Base-by-base conservation (phyloP, 53 echinoderm and acorn worm genomes). In the Zoroaster sp. region DNA sequence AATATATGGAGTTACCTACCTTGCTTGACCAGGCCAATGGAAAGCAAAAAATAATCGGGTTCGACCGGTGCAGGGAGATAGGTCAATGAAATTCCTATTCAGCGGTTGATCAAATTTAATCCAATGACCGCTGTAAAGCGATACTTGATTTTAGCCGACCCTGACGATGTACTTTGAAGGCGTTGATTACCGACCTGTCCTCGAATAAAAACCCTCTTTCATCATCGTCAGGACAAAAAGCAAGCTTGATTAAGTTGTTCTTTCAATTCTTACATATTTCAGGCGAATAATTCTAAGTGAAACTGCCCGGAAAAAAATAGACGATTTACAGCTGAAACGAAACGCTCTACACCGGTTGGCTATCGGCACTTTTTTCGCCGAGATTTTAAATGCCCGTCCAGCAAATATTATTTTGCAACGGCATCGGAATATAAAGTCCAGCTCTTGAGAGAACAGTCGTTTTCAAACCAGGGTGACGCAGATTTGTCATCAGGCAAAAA, bases 91-190 rank as follows among this genome's bases (percentile, higher is more conserved):
- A 33, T 13, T 69, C 69, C 35, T 34, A 36, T 31, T 32, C 32
- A 69, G 35, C 3, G 25, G 9, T 7, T 7, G 36, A 69, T 69
- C 69, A 69, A 69, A 69, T 34, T 69, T 69, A 36, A 76, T 47
- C 52, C 51, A 33, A 76, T 76, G 76, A 45, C 52, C 35, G 42
- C 14, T 25, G 76, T 28, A 76, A n/a, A 76, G 47, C 18, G 76
- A 47, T 35, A 52, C 76, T 47, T 76, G 32, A 34, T 46, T 76
- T 76, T 76, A 59, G 63, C 28, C 63, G 63, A 59, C 63, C 63
- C 63, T n/a, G 63, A 28, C 15, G 7, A 59, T 59, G 63, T 59
- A 59, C 63, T 55, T 44, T 53, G n/a, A n/a, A 7, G 9, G 9
- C 23, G 11, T 59, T 21, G 2, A 59, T 25, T 59, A 9, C 28